Base-by-base conservation (phyloP, 2,797 vertebrate genomes). In the Harpagifer antarcticus region DNA sequence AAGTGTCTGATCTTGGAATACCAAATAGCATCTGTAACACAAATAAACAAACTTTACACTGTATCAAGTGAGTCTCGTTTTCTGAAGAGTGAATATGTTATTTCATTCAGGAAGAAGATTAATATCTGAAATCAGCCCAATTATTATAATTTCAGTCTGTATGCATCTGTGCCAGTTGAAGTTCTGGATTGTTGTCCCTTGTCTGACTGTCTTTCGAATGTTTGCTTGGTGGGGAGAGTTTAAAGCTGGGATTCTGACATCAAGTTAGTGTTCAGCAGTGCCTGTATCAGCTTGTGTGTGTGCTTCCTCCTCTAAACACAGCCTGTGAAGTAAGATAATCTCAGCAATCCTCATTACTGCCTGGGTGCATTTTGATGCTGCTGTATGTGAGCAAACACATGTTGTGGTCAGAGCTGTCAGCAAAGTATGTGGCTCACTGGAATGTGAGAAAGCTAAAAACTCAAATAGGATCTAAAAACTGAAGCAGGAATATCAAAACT, bases 11-110 rank as follows among this genome's bases (percentile, higher is more conserved):
- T 71, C 15, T 53, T 44, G 9, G 58, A 53, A 71, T 52, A 68
- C 31, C 2, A 49, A 68, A 73, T 62, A 72, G 71, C 72, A 74
- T 62, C 54, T 78, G 20, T 69, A 56, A 60, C 33, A 43, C 54
- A 70, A 33, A 69, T 57, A 49, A 82, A 76, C 48, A n/a, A 65
- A 74, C 71, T n/a, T 59, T 37, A 37, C 33, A 37, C 40, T 37
- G n/a, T 53, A 57, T 82, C 9, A 50, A 57, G 45, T 37, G 31
- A 33, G 12, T 11, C 45, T 64, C 20, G 31, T 14, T 6, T 5
- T 44, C 9, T 15, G 27, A 14, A 27, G 8, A 48, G 19, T 55
- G 8, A 37, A 59, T 47, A 45, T 72, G 52, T 69, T 37, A 49
- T 56, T 53, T 68, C 12, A 12, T 16, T 19, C 52, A 64, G 23